Evolutionary conservation across 2,888 invertebrate species (phyloP).

Genomic region (Digitonthophagus gazella): DNA sequence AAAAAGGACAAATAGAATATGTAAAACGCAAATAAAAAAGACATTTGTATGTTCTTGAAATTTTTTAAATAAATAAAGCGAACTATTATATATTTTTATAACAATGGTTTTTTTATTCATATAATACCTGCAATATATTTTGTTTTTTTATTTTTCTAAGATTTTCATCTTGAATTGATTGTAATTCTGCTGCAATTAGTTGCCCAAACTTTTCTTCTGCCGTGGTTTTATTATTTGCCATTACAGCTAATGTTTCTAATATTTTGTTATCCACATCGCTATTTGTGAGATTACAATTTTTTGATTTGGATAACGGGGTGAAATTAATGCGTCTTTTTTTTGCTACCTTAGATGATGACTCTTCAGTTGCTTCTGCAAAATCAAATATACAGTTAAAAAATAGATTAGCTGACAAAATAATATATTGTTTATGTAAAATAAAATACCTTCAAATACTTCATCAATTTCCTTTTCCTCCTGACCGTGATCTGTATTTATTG

Average conservation of each 20-base stretch:
- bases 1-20: conserved; percentile 22
- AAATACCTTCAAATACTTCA: too few relatives aligned
- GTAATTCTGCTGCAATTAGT: not conserved
- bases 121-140: not conserved
- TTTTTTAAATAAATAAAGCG: not conserved
- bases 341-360: too few relatives aligned
- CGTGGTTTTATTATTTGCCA: not conserved
- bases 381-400: too few relatives aligned
- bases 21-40: conserved; percentile 5
- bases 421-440: too few relatives aligned
- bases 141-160: not conserved
- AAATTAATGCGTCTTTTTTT: not conserved
- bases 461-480: too few relatives aligned
- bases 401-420: too few relatives aligned
- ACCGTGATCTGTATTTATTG: too few relatives aligned
- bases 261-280: not conserved
- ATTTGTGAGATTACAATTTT: not conserved
- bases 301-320: not conserved
- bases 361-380: too few relatives aligned
- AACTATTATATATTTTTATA: not conserved
- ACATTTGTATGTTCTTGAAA: not conserved
- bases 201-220: not conserved
- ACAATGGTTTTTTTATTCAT: not conserved
- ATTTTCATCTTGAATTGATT: not conserved
- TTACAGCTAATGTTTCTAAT: not conserved